Base-by-base conservation (phyloP, 2,797 vertebrate genomes). In the Pelochelys cantorii region DNA sequence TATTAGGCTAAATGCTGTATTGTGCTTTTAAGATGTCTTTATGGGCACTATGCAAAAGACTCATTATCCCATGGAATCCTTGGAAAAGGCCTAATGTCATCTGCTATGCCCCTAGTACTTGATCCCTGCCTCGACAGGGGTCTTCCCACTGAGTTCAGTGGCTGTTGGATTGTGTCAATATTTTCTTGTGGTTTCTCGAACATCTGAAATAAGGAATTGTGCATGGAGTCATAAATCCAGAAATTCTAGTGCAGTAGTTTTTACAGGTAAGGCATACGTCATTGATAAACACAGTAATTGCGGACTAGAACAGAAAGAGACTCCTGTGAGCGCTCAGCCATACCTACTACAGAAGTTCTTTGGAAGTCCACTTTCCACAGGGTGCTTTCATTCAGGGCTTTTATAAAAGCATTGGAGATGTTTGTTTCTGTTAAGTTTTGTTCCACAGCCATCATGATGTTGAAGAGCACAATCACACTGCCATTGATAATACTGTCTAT, bases 401-500 rank as follows among this genome's bases (percentile, higher is more conserved):
- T 18, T 17, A 27, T 82, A 55, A 94, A 89, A 22, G 80, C 78
- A 12, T 22, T 11, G 2, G 37, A 71, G 22, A 90, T 54, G 17
- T 79, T 74, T 34, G 29, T 14, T 56, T 83, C 31, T 4, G 65
- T 85, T 3, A 90, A 54, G 14, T 87, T 82, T 18, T 87, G 65
- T 60, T 53, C 68, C 29, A 48, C 53, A 55, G 86, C 81, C 42
- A 83, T 85, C 60, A 94, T 23, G 11, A 94, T 81, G 29, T 88
- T 68, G 34, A 89, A 92, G 29, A 89, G n/a, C 81, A 88, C 90
- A 52, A 82, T 31, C 59, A 87, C 60, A 5, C 90, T 94, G 25
- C 90, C 93, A 2, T 8, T 1, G 25, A 0, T 56, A 52, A 94
- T 81, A 52, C 42, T 81, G 23, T 27, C 84, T 15, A 92, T 29